Base-by-base conservation (phyloP, 2,113 vertebrate genomes). In the Helogale parvula region DNA sequence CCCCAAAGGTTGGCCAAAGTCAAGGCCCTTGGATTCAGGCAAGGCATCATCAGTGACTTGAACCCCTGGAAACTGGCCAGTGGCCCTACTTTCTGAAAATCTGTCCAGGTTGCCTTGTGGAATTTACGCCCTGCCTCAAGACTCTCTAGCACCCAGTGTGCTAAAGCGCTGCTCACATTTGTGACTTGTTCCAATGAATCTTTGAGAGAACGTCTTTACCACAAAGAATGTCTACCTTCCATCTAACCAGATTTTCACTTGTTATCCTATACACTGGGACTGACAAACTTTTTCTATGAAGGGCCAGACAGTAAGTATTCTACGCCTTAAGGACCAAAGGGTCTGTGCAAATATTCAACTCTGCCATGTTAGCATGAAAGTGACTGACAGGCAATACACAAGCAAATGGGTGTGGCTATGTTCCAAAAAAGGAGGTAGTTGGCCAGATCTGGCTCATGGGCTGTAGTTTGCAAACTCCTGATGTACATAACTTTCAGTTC, bases 401-500 rank as follows among this genome's bases (percentile, higher is more conserved):
- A 50, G 10, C 38, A 60, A 54, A 38, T 17, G 41, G 25, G 27
- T 9, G 9, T 16, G 88, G 57, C 45, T 76, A 5, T 41, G 57
- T 57, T 9, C 86, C 72, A 83, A 4, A 5, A 35, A 96, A 66
- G 60, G 41, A 79, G 35, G 45, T 10, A 65, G 69, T 41, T n/a
- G 54, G 47, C 45, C 52, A 47, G 38, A 84, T 63, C 3, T 66
- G 68, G 50, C 33, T 60, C 19, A 31, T 3, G 69, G 12, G 33
- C n/a, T 69, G 0, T 14, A n/a, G 50, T 88, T 29, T 80, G 14
- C 29, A 52, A 54, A 66, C 50, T 81, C 84, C 45, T 81, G 25
- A 86, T 47, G 74, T 1, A 92, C 84, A 90, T 54, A 83, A 50
- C 92, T 87, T 93, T 97, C 15, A 77, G 65, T 57, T 88, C 31